Base-by-base conservation (phyloP, 2,888 invertebrate genomes). In the Globia sparganii region DNA sequence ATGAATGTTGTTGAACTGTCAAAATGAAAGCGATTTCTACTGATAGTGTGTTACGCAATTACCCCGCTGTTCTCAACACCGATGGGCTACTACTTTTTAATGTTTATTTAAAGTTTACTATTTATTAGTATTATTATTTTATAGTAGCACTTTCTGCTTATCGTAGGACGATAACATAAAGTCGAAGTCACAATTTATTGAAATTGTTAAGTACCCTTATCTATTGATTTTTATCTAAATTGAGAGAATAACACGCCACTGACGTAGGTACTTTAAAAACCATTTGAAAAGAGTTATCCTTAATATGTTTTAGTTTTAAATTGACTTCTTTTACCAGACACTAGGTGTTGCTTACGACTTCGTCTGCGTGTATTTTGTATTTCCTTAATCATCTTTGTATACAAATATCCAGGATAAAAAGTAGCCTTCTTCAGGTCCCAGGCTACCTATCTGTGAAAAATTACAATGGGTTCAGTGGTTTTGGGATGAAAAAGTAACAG, bases 221-320 rank as follows among this genome's bases (percentile, higher is more conserved):
- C 68, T 9, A 46, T 53, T 77, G 37, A 56, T 56, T 56, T 68
- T 69, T 77, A 81, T 77, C 77, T 77, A 43, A 83, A 82, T 81
- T 71, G 81, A 31, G 21, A 59, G 8, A 15, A n/a, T 66, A 62
- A 74, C 64, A 69, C 58, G 40, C 69, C 18, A 34, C 18, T 49
- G 56, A 28, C 15, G 59, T n/a, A n/a, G n/a, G n/a, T 61, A 18
- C 37, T 64, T 40, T 43, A 34, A 56, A 65, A 69, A 34, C 13
- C 25, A 25, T 49, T 59, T 9, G 18, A 37, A 25, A n/a, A 46
- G 43, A 59, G n/a, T 43, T 73, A 58, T 58, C 25, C 15, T 28
- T 43, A n/a, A n/a, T n/a, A 34, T n/a, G 5, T 21, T 13, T 56
- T 18, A 25, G 4, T 46, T 65, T 37, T 15, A 49, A 4, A 25